Base-by-base conservation (phyloP, 2,888 invertebrate genomes). In the Philhelius pedissequus region DNA sequence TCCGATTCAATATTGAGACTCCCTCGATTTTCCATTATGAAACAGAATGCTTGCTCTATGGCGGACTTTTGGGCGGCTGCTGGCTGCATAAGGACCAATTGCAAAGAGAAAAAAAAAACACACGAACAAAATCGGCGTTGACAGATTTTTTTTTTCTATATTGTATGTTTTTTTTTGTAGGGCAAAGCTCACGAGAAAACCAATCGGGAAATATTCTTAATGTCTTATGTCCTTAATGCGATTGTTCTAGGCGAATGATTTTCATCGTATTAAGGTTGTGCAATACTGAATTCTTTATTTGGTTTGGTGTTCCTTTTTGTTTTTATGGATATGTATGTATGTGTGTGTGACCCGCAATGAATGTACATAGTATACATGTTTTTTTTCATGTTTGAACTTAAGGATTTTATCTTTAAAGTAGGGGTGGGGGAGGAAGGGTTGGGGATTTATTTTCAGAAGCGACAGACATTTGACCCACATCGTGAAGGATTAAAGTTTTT, bases 181-280 rank as follows among this genome's bases (percentile, higher is more conserved):
- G 27, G 40, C 45, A 82, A 38, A 77, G 68, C 74, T 70, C 70
- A 58, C n/a, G 62, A 48, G 30, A 32, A 79, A 71, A 71, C 69
- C 80, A 58, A 79, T 84, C 70, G 73, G 75, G 70, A 66, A 75
- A 75, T 70, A 69, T 78, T 54, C 73, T 74, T 62, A 66, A 83
- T 83, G 82, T 83, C 78, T 78, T 77, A 62, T 75, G 83, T 75
- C 76, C 80, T 68, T 76, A 75, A 84, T 84, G 75, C 71, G 60
- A 66, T 80, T 84, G 66, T 76, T 80, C 80, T 40, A 60, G 75
- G 54, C 66, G 80, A 84, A 68, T 80, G 75, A 79, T 75, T 84
- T 80, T 66, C 32, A 66, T 64, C 56, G 78, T 30, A 74, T 74
- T 83, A 74, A 54, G 73, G 54, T 52, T 48, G 45, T 64, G 60